Evolutionary conservation across 2,888 invertebrate species (phyloP), one percentile per base, ranked within the genome.

Genomic region (Cataglyphis livida): DNA sequence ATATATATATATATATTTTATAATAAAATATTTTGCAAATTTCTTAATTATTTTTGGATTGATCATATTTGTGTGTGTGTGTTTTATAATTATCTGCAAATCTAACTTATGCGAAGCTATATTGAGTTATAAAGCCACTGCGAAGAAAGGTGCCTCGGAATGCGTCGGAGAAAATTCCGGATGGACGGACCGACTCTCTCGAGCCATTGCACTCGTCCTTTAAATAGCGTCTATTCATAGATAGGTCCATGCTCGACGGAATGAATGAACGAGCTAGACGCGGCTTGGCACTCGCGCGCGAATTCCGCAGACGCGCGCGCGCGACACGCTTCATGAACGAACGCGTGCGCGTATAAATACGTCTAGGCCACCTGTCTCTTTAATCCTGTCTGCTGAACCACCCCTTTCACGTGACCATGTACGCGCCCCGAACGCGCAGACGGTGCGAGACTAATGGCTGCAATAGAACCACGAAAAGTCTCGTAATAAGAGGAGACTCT

Each of bases 211-310:
- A 75, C 81, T 62, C 85, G 75, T 76, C 84, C 82, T 82, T 70
- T 82, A 64, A 93, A 93, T 93, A 93, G 92, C 92, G 87, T 90
- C 93, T 92, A 93, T 93, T 93, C 93, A 93, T 93, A 93, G 92
- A 87, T 76, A 82, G 89, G 88, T 87, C 88, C 87, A 85, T 65
- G 59, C 76, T 28, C 83, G 86, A 83, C 90, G 88, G 90, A 92
- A 91, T 92, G 92, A 92, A 92, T 92, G 92, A 91, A 92, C 87
- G 87, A 85, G 91, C 87, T 87, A 87, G 89, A 88, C 85, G 85
- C 54, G 61, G 82, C 81, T 87, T 86, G 89, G 88, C 90, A 89
- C 87, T 83, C 85, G 83, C 84, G 89, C 89, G 90, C 89, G 85
- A 91, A 92, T 91, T 92, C 90, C 85, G 88, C 75, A 86, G 88